Evolutionary conservation across 2,797 vertebrate species (phyloP), one percentile per base, ranked within the genome.

Genomic region (Luscinia luscinia): DNA sequence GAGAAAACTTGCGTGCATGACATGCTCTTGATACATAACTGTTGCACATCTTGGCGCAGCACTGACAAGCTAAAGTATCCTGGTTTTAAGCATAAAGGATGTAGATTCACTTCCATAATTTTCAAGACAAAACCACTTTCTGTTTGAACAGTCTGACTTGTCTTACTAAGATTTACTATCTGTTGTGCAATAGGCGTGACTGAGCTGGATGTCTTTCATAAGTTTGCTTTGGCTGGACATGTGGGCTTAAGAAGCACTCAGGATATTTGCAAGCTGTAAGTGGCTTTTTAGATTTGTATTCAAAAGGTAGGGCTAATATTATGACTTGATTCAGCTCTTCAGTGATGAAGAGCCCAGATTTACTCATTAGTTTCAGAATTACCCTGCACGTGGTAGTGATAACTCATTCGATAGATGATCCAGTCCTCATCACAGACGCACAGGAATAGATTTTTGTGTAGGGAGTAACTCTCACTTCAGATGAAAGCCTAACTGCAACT

Each of bases 171-270:
- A 95, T 49, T 90, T 82, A 41, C 22, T 83, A 0, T 77, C 61
- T 76, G n/a, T 94, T 96, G 88, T 76, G 90, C 74, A 94, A 67
- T 59, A 76, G 74, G 21, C 28, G 18, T 84, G 63, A 41, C 62
- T 83, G 76, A 75, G 59, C 51, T 55, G 72, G 66, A 58, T 54
- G 49, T 9, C 27, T 72, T 94, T 89, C 40, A 4, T 51, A 51
- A 84, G 34, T 93, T 93, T 94, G 40, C 40, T 90, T 90, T 90
- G 88, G 83, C 63, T 51, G 59, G 59, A 52, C 21, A 4, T 55
- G 23, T 15, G 32, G n/a, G 52, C 62, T 81, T 94, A 32, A 68
- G 58, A 80, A 90, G 83, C 27, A 84, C 43, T 95, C 30, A 8
- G n/a, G 48, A 30, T 94, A 62, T 88, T 86, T 91, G 38, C 58